Conservation (phyloP, 1,140 invertebrate genomes). For the Holcopasites calliopsidis region DNA sequence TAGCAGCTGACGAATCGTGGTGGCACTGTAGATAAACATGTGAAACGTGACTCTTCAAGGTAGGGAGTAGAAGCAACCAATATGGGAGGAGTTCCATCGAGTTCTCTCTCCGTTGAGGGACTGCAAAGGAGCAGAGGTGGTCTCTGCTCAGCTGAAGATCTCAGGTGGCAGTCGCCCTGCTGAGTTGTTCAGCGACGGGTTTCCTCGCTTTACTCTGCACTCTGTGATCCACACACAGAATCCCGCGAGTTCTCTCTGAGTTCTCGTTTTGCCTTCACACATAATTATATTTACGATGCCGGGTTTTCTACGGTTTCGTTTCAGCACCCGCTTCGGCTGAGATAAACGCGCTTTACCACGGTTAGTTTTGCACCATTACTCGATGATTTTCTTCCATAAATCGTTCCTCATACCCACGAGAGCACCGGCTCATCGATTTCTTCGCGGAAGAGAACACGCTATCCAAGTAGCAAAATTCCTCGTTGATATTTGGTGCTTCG, state of each 20-base stretch:
- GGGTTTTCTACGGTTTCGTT: constrained; percentile 14
- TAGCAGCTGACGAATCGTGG: constrained; percentile 11
- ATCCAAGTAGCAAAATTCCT: background rate
- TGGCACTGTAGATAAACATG: constrained; percentile 1
- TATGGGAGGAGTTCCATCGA: constrained; percentile 66
- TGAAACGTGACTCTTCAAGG: constrained; percentile 26
- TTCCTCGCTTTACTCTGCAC: constrained; percentile 50
- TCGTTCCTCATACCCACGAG: background rate
- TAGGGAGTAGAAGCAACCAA: constrained; percentile 49
- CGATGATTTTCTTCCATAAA: background rate
- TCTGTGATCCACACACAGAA: constrained; percentile 12
- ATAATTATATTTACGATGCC: constrained; percentile 9
- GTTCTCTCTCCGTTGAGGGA: constrained; percentile 58
- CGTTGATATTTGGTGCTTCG: background rate
- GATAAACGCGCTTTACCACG: constrained; percentile 24
- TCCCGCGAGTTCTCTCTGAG: constrained; percentile 39
- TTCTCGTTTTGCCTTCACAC: background rate
- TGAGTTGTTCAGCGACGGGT: constrained; percentile 69
- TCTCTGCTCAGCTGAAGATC: constrained; percentile 68
- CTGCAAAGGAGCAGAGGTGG: constrained; percentile 67
- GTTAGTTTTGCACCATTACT: constrained; percentile 19
- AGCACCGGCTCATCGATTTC: background rate
- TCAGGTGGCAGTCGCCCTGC: constrained; percentile 70
- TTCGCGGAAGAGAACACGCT: background rate
- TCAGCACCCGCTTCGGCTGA: background rate